A percentile compares a stretch with the other conserved stretches of the same genome.
Evolutionary conservation across 1,140 invertebrate genomes (phyloP).

Genomic region (Meloidogyne chitwoodi): DNA sequence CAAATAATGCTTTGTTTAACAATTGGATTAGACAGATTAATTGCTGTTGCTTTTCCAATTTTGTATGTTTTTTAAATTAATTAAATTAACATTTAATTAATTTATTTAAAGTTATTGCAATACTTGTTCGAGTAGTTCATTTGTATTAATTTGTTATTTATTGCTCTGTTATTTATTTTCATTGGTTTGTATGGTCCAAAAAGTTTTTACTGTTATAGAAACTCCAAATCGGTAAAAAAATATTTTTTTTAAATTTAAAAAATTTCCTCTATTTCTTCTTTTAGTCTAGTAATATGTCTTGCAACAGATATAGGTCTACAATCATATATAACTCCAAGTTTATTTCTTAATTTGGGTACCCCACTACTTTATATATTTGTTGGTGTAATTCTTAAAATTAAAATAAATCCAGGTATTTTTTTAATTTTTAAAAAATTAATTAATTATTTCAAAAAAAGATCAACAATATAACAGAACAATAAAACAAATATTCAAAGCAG

Average conservation of each 20-base stretch:
- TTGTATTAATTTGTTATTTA: neutral
- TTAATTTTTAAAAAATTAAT: neutral
- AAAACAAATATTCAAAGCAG: neutral
- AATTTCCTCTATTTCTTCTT: neutral
- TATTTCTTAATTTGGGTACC: neutral
- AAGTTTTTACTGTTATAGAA: neutral
- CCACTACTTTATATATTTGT: neutral
- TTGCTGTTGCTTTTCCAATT: neutral
- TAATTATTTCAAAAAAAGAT: neutral
- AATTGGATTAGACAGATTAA: neutral
- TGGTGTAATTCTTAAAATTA: neutral
- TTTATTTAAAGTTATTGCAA: neutral
- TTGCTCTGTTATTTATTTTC: neutral
- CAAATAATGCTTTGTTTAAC: neutral
- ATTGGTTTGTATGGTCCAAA: neutral
- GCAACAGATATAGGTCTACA: neutral
- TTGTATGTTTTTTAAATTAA: neutral
- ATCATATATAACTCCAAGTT: neutral
- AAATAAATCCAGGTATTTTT: neutral
- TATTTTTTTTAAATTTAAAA: no score
- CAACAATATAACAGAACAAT: neutral
- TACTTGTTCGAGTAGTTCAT: neutral
- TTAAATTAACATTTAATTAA: neutral
- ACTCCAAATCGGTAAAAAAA: neutral
- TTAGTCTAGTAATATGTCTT: neutral